Conservation (phyloP, 2,113 vertebrate species). For the Paramormyrops kingsleyae region DNA sequence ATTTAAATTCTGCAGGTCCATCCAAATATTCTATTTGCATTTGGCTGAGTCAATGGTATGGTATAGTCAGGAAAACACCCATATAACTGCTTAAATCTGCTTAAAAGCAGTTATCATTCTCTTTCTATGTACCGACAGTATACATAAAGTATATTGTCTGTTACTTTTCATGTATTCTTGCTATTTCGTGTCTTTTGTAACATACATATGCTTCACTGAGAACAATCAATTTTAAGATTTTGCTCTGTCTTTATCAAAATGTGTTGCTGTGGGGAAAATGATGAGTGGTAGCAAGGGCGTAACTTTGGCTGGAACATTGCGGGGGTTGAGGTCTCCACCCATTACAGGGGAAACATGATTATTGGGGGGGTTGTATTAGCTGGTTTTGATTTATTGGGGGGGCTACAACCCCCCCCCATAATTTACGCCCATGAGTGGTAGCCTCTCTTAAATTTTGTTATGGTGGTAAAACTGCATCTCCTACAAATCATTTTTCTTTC, state of each 20-base stretch:
- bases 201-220: not conserved
- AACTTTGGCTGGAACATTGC: no score
- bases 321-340: no score
- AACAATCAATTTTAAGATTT: not conserved
- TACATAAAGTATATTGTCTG: not conserved
- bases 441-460: not conserved
- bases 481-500: not conserved
- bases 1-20: not conserved
- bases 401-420: no score
- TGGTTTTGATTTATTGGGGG: no score
- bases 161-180: not conserved
- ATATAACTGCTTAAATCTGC: not conserved
- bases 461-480: not conserved
- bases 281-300: not conserved
- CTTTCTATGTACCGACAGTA: not conserved
- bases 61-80: not conserved
- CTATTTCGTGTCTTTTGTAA: not conserved
- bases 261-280: not conserved
- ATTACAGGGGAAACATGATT: no score
- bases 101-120: not conserved
- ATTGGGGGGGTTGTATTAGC: no score
- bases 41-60: not conserved
- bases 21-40: not conserved
- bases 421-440: not conserved
- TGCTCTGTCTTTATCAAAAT: not conserved